Evolutionary conservation across 2,888 invertebrate species (phyloP).

Genomic region (Oligia fasciuncula): DNA sequence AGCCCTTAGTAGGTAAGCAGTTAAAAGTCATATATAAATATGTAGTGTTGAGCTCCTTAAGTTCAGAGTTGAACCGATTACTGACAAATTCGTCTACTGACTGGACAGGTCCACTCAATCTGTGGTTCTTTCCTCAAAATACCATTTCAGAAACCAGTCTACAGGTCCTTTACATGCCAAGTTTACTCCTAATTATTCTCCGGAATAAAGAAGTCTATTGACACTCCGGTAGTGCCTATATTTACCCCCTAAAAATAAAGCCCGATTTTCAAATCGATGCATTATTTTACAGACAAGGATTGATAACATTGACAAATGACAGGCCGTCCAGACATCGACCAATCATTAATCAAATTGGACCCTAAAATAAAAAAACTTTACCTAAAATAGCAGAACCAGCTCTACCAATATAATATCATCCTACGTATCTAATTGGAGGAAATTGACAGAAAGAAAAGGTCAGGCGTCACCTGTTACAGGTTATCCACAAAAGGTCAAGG

Average conservation of each 20-base stretch:
- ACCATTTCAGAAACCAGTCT: too few species aligned
- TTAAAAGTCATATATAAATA: background rate
- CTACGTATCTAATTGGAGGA: background rate
- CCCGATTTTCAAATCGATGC: background rate
- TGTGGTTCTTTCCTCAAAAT: too few species aligned
- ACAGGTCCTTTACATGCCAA: too few species aligned
- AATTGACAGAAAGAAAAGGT: background rate
- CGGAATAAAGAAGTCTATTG: background rate
- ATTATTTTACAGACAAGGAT: background rate
- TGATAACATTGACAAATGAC: background rate
- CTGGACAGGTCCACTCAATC: too few species aligned
- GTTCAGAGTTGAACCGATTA: too few species aligned
- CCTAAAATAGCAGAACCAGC: background rate
- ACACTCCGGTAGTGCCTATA: background rate
- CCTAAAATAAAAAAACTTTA: background rate
- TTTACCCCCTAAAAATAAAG: background rate
- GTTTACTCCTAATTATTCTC: too few species aligned
- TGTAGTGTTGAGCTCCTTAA: background rate
- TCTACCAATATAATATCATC: too few species aligned
- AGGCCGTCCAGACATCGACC: background rate
- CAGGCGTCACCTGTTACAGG: constrained; percentile 8
- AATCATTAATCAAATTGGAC: background rate
- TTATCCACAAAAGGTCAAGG: constrained; percentile 24
- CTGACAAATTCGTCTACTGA: too few species aligned
- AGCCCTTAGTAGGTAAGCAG: background rate